A percentile compares a stretch with the other conserved stretches of the same genome.
Evolutionary conservation across 1,140 invertebrate genomes (phyloP).

Genomic region (Hestina assimilis): DNA sequence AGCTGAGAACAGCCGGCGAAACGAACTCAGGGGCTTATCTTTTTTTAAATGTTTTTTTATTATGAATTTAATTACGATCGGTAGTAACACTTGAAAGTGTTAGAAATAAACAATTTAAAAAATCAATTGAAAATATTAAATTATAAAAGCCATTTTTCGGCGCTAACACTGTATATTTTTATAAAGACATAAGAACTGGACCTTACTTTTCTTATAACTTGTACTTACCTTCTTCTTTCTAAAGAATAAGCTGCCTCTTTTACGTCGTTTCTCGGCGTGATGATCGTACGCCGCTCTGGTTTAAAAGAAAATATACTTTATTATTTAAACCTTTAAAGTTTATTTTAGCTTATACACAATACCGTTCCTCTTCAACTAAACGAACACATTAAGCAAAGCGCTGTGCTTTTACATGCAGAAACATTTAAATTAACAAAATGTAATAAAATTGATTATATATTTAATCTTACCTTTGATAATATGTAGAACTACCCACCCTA

Average conservation of each 20-base stretch:
- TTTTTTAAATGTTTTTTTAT: too few species aligned
- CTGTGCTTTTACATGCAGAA: slow-evolving; percentile 29
- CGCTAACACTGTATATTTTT: too few species aligned
- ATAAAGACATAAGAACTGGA: too few species aligned
- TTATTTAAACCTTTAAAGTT: background rate
- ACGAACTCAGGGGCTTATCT: too few species aligned
- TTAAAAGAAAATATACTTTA: background rate
- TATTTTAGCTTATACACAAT: background rate
- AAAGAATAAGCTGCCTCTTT: slow-evolving; percentile 93
- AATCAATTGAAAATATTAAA: background rate
- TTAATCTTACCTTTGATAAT: background rate
- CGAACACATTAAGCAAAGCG: slow-evolving; percentile 40
- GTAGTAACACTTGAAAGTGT: too few species aligned
- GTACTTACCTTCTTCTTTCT: slow-evolving; percentile 88
- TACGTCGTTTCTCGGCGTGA: slow-evolving; percentile 89
- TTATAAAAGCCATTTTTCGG: background rate
- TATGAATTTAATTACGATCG: too few species aligned
- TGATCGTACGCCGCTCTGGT: slow-evolving; percentile 85
- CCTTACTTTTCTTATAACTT: too few species aligned
- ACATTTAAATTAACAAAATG: background rate
- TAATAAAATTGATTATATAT: background rate
- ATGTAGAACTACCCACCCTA: background rate
- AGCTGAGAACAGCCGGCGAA: too few species aligned
- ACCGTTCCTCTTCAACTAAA: slow-evolving; percentile 19
- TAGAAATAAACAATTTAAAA: too few species aligned